Base-by-base conservation (phyloP, 2,797 vertebrate genomes). In the Enteromius viviparus region DNA sequence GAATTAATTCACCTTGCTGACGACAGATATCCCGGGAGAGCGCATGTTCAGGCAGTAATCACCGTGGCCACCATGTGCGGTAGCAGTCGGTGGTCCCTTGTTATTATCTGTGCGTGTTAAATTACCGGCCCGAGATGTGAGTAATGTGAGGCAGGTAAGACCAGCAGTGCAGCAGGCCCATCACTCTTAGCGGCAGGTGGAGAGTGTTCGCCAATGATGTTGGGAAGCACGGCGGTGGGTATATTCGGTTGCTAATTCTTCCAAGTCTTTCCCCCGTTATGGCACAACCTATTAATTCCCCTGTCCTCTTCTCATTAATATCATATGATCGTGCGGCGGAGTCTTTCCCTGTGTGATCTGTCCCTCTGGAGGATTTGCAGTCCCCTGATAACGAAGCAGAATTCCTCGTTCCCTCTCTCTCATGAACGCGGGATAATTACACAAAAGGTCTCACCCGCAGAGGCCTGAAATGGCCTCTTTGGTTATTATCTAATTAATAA, bases 11-110 rank as follows among this genome's bases (percentile, higher is more conserved):
- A 89, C 80, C 88, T 89, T 89, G 91, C 90, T 91, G 92, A 94
- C 89, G 75, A 83, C 70, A 83, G 83, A 64, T 81, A 12, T 91
- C 92, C 90, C 91, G 75, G 88, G 92, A 92, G 92, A 93, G 71
- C 77, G 55, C 79, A 69, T 92, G 92, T 93, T 92, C 90, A 87
- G 90, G 91, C 91, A 89, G 90, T 94, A 94, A 94, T 94, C 92
- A 93, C 92, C 87, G 51, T 84, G 66, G 86, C 90, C 92, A 93
- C 91, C 90, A 60, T 87, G 91, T 87, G 91, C 78, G 70, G 90
- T 89, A 93, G 89, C 93, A 87, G 86, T 85, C 65, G 89, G 87
- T 84, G 87, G 87, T 89, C 88, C 78, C 79, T 85, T 80, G 83
- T 87, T 88, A 85, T 87, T 87, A 86, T 89, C 84, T 86, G 66